Evolutionary conservation across 1,140 invertebrate genomes (phyloP), one percentile per base, ranked within the genome.

Genomic region (Frieseomelitta varia): DNA sequence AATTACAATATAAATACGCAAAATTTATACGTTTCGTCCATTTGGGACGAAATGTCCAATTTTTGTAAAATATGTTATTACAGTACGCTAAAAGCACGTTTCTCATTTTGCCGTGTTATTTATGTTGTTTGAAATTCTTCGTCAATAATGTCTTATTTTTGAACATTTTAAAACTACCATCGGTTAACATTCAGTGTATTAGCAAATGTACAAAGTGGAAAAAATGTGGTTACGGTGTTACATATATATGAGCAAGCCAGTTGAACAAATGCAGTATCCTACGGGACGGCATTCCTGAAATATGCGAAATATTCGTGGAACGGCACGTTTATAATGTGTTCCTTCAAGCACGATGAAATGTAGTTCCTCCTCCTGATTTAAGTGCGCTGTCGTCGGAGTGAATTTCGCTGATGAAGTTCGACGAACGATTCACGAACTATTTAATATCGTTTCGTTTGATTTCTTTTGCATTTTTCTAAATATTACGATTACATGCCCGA

Each of bases 291-390:
- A 92, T 92, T 90, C 86, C 87, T 88, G 83, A 91, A 90, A 87
- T 92, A 92, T 91, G 91, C 83, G 90, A 91, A 91, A 91, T 91
- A 92, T 91, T 74, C 84, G 71, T 71, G 86, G 89, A 88, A 84
- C 71, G 88, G 78, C 65, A 79, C 81, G 85, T 86, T 90, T 87
- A 87, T 89, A 90, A 87, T 83, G 85, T 77, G 88, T 87, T 87
- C 85, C 82, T 69, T 63, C 79, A 58, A 61, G 78, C 79, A 82
- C 63, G 78, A 67, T 19, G 81, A 80, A 30, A 61, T 17, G 69
- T 77, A 79, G n/a, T 85, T 77, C 73, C 84, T 47, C 77, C 51
- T 75, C 68, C 53, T 81, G 87, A 89, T 89, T 87, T 82, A 85
- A 88, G 65, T 76, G 75, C 30, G 71, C 69, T 81, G n/a, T 74